These are phyloP conservation scores for Drosophila flavopinicola DNA, from an alignment of 2,888 invertebrate species.

Conservation along the genomic window DNA sequence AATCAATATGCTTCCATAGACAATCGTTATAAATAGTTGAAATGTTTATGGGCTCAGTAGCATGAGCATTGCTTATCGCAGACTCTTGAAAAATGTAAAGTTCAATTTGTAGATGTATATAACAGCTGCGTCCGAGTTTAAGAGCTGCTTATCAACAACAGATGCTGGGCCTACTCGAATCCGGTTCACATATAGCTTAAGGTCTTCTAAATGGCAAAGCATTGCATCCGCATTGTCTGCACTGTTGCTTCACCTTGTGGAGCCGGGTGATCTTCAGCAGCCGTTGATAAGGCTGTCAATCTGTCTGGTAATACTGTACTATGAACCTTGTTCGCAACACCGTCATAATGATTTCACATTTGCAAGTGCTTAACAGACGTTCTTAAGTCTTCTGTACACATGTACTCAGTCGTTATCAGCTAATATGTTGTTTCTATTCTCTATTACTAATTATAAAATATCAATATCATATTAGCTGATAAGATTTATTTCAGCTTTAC, in stretches of 20 bases:
- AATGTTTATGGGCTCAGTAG: constrained; percentile 22
- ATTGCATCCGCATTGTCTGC: constrained; percentile 44
- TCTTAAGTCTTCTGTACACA: neutral
- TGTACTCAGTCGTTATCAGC: constrained; percentile 17
- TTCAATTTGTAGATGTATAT: constrained; percentile 8
- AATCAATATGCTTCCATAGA: constrained; percentile 15
- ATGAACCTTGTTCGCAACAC: constrained; percentile 14
- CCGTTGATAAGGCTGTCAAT: constrained; percentile 6
- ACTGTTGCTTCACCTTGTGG: constrained; percentile 7
- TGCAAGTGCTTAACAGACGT: neutral
- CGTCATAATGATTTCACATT: constrained; percentile 22
- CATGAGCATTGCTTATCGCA: constrained; percentile 31
- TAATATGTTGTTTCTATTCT: neutral
- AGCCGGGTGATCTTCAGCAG: neutral
- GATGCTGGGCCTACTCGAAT: constrained; percentile 25
- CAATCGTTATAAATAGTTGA: constrained; percentile 25
- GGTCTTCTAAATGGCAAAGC: constrained; percentile 8
- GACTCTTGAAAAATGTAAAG: constrained; percentile 13
- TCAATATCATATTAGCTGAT: constrained; percentile 26
- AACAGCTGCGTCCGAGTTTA: constrained; percentile 21
- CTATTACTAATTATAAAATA: constrained; percentile 19
- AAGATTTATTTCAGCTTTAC: constrained; percentile 13
- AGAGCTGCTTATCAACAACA: constrained; percentile 33
- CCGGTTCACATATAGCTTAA: constrained; percentile 38
- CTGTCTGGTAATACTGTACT: constrained; percentile 9